phyloP scores from a whole-genome alignment of 2,888 invertebrate genomes.

The Congeria kusceri region DNA sequence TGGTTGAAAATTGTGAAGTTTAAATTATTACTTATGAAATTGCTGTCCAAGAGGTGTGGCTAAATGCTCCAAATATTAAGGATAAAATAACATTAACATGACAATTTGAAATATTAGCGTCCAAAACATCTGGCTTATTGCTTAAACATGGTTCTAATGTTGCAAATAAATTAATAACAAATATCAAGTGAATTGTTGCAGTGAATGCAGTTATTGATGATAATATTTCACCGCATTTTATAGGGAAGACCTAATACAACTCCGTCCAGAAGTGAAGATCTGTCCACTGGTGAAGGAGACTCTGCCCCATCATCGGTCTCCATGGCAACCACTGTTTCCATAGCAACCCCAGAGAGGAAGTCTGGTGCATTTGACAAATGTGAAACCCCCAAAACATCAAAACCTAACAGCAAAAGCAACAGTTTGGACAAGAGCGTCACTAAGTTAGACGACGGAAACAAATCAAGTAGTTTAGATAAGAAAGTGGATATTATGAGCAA shows the following conservation, averaged over 20 bases:
- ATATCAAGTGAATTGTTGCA: no score
- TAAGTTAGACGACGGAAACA: conserved; percentile 11
- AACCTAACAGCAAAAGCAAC: conserved; percentile 38
- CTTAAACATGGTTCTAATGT: no score
- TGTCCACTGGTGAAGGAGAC: conserved; percentile 27
- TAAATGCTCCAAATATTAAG: no score
- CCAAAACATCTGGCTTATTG: no score
- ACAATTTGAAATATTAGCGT: no score
- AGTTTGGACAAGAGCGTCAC: conserved; percentile 32
- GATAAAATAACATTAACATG: no score
- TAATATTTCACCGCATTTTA: neutral
- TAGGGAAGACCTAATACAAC: conserved; percentile 12
- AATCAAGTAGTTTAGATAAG: conserved; percentile 46
- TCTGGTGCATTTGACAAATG: neutral
- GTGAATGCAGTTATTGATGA: no score
- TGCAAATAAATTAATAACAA: no score
- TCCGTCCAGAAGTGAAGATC: conserved; percentile 26
- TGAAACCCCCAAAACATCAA: neutral
- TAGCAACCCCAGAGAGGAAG: conserved; percentile 31
- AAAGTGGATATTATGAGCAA: conserved; percentile 29
- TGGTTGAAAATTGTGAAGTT: no score
- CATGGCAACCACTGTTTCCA: conserved; percentile 4
- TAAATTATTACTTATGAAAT: no score
- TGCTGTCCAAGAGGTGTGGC: no score
- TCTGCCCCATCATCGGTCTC: conserved; percentile 34